A percentile compares a stretch with the other conserved stretches of the same genome.
phyloP scores from a whole-genome alignment of 2,797 vertebrate genomes.

The Alca torda region DNA sequence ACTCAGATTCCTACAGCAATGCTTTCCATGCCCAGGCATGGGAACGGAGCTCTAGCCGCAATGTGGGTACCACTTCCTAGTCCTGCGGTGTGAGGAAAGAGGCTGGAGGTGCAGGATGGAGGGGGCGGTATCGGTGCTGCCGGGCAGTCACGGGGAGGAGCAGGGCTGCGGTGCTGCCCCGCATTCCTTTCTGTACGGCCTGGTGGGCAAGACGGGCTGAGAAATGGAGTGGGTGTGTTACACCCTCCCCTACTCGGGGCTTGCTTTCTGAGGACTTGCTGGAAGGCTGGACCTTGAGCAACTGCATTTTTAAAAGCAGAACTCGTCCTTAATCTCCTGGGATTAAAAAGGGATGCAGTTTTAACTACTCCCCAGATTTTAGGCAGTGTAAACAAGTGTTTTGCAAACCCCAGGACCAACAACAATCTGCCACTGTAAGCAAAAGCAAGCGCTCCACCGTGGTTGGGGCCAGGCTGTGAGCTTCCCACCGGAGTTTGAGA shows the following conservation, averaged over 20 bases:
- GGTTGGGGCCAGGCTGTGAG: neutral
- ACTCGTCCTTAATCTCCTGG: neutral
- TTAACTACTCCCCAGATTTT: neutral
- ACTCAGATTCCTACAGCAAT: fast-evolving
- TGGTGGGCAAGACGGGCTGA: neutral
- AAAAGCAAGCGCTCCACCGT: neutral
- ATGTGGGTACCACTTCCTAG: fast-evolving
- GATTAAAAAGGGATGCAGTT: neutral
- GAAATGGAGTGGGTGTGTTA: neutral
- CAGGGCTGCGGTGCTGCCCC: neutral
- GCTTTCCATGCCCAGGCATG: fast-evolving
- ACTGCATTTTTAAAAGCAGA: neutral
- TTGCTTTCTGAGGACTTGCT: neutral
- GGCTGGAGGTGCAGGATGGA: neutral
- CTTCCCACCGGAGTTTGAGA: neutral
- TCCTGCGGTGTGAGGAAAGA: neutral
- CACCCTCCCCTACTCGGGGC: neutral
- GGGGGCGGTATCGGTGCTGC: neutral
- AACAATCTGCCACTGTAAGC: neutral
- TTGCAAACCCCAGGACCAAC: neutral
- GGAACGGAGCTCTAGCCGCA: neutral
- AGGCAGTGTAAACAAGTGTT: neutral
- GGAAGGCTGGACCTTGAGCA: neutral
- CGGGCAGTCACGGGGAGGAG: neutral
- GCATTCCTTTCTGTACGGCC: neutral